Evolutionary conservation across 2,888 invertebrate species (phyloP), one percentile per base, ranked within the genome.

Genomic region (Melanargia galathea): DNA sequence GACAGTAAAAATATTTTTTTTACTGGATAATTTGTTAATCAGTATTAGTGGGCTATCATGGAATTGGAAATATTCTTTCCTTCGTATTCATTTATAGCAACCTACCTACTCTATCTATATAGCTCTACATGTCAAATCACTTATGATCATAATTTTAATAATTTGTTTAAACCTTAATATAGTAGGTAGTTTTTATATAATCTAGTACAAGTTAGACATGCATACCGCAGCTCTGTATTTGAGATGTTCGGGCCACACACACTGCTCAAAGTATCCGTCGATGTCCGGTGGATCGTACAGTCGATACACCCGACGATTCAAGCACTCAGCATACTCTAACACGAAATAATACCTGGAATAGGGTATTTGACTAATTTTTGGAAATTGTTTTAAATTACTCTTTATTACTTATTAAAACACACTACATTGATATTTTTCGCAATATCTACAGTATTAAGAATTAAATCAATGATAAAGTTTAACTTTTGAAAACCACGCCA

Each of bases 211-310:
- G 30, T 30, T 8, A 30, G 6, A 18, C 18, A 43, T 16, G 11
- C 45, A 22, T 56, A 87, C 89, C 82, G 83, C 75, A 0, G 81
- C 81, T 43, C 92, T 82, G 73, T 95, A 93, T 72, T 86, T 87
- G 63, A 93, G 75, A 79, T 97, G 96, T 76, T 95, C 94, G n/a
- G 98, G 98, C 98, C 98, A 98, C n/a, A 96, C 97, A 78, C 95
- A 94, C 70, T 86, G 86, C 49, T 98, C 97, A 87, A 98, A 98
- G 90, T 98, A 98, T 0, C 97, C 97, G 0, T 94, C 94, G 1
- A 95, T 91, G 87, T 98, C 98, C 0, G 98, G 96, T 20, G 98
- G 98, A 59, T 95, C 94, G 81, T 98, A 98, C n/a, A 90, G 82
- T 0, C 90, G 79, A 22, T 74, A 73, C 35, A 80, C 78, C 66